Conservation (phyloP, 1,140 invertebrate genomes). For the Drosophila arawakana region DNA sequence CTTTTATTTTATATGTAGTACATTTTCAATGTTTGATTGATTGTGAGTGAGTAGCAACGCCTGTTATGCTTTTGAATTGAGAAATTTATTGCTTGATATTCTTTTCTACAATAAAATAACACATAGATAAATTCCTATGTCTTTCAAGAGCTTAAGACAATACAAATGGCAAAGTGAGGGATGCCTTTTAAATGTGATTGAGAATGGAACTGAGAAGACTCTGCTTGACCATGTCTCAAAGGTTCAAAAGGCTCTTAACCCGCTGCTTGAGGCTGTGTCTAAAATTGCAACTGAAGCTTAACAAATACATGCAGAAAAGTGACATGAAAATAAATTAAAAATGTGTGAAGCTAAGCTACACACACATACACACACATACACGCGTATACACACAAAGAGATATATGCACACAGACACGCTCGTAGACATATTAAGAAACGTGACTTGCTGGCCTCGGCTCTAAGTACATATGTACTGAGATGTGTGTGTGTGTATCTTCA, state of each 20-base stretch:
- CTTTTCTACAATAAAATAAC: background rate
- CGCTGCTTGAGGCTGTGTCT: conserved; percentile 63
- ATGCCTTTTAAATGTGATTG: conserved; percentile 2
- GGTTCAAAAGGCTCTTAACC: conserved; percentile 72
- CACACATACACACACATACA: conserved; percentile 29
- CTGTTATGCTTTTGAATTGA: conserved; percentile 18
- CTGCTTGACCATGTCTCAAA: conserved; percentile 53
- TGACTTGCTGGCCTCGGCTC: conserved; percentile 57
- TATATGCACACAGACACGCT: conserved; percentile 10
- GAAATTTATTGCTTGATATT: conserved; percentile 15
- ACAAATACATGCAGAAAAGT: conserved; percentile 36
- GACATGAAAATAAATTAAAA: conserved; percentile 78
- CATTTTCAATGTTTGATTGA: background rate
- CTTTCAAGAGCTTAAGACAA: conserved; percentile 19
- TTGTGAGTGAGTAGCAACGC: background rate
- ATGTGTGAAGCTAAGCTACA: conserved; percentile 63
- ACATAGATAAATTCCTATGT: conserved; percentile 16
- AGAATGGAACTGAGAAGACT: background rate
- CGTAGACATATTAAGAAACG: conserved; percentile 77
- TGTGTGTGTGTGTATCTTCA: conserved; percentile 30
- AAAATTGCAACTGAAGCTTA: conserved; percentile 46
- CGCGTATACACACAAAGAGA: conserved; percentile 38
- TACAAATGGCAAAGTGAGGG: conserved; percentile 6
- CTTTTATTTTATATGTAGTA: background rate
- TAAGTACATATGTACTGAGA: conserved; percentile 28